These are phyloP conservation scores for Pygocentrus nattereri DNA, from an alignment of 2,797 vertebrate genomes.

Conservation along the genomic window DNA sequence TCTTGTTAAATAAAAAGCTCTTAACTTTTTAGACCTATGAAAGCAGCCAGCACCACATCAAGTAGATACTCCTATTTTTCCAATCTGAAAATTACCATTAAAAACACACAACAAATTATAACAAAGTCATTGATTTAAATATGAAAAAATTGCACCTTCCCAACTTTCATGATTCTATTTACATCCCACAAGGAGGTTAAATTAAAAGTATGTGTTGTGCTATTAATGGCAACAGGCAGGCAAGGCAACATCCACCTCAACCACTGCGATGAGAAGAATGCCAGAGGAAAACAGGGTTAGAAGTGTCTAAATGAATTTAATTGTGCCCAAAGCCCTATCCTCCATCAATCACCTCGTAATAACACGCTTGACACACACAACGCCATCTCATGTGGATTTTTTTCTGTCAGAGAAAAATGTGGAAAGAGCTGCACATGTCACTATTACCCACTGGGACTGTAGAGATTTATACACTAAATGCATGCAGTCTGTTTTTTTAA, in stretches of 20 bases:
- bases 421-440: slow-evolving; percentile 24
- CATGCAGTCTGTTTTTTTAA: not conserved
- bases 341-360: slow-evolving; percentile 80
- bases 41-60: not conserved
- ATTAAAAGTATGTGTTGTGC: slow-evolving; percentile 72
- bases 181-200: slow-evolving; percentile 65
- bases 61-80: not conserved
- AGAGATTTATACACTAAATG: slow-evolving; percentile 13
- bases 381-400: slow-evolving; percentile 55
- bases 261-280: slow-evolving; percentile 47
- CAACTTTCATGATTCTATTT: slow-evolving; percentile 71
- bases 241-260: slow-evolving; percentile 34
- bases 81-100: not conserved
- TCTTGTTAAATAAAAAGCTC: not conserved
- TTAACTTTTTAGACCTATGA: not conserved
- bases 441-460: slow-evolving; percentile 1
- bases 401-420: slow-evolving; percentile 38
- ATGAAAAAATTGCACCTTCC: slow-evolving; percentile 71
- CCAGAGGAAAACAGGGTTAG: slow-evolving; percentile 55
- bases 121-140: not conserved
- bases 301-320: slow-evolving; percentile 80
- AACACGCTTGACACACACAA: slow-evolving; percentile 76
- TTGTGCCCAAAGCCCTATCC: slow-evolving; percentile 76
- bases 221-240: slow-evolving; percentile 70
- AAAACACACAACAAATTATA: not conserved